Base-by-base conservation (phyloP, 1,140 invertebrate genomes). In the Luehdorfia chinensis region DNA sequence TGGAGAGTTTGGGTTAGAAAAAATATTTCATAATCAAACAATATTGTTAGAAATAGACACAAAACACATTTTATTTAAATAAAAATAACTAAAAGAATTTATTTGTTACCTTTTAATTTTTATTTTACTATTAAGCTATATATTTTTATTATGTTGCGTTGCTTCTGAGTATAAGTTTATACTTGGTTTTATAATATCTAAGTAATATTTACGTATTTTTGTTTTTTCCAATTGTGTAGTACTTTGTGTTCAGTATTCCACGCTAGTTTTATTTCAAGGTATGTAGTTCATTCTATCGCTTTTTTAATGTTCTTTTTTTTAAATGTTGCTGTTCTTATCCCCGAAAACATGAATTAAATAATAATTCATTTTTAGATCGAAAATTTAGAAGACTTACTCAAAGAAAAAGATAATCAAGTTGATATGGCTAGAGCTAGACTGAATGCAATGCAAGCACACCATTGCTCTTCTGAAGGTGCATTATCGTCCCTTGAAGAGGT, bases 391-490 rank as follows among this genome's bases (percentile, higher is more conserved):
- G 97, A 98, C 75, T 89, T 98, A 33, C 89, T 99, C 6, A 97
- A 97, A 87, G 97, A 99, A 81, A 99, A 99, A 87, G 98, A 99
- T 81, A 97, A 97, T 79, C 96, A 98, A 89, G 94, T 99, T 45
- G 96, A 97, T 66, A 96, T 97, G 93, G 95, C 97, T 0, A 90
- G 96, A 55, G 94, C 95, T 8, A 91, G 97, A 45, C 79, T 97
- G 5, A 94, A 94, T 8, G 93, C 94, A 25, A 96, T 97, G 92
- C 96, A 97, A 89, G 94, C 95, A 4, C 95, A 97, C 68, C 95
- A 97, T 75, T 96, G 95, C 79, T 95, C 93, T 48, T 96, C 94
- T 28, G 96, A 97, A 87, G 96, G 96, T 33, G 96, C 96, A 4
- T 87, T 98, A 21, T 95, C 94, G 27, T 96, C 94, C 59, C 89